phyloP scores from a whole-genome alignment of 2,888 invertebrate genomes.

The Himalopsyche japonica region DNA sequence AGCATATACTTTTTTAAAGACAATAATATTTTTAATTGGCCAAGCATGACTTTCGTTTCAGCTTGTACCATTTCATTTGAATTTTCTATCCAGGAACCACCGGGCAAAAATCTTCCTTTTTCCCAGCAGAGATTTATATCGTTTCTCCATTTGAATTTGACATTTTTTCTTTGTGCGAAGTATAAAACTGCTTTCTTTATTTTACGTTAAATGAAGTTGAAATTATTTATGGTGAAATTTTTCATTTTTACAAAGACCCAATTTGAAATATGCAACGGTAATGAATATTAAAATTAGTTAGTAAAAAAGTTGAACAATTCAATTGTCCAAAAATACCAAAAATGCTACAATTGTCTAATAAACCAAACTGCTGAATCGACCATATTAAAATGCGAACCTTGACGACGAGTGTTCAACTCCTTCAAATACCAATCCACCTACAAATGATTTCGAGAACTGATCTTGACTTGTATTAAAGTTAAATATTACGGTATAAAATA shows the following conservation, averaged over 20 bases:
- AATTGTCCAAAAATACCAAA: too few relatives aligned
- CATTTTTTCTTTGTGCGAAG: background rate
- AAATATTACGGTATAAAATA: too few relatives aligned
- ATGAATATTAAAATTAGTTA: background rate
- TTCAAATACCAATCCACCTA: too few relatives aligned
- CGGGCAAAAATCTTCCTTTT: slow-evolving; percentile 10
- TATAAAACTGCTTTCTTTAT: background rate
- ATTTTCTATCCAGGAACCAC: background rate
- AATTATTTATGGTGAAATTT: slow-evolving; percentile 6
- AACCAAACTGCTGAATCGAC: too few relatives aligned
- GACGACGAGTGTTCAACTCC: too few relatives aligned
- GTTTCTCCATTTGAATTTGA: slow-evolving; percentile 10
- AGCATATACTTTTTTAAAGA: too few relatives aligned
- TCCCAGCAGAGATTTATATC: slow-evolving; percentile 20
- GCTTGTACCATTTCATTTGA: background rate
- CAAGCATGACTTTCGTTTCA: background rate
- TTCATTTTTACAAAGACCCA: background rate
- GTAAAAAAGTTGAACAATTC: background rate
- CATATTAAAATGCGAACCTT: too few relatives aligned
- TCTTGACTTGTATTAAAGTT: too few relatives aligned
- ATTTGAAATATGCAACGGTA: background rate
- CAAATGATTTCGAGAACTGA: too few relatives aligned
- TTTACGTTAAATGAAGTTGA: slow-evolving; percentile 21
- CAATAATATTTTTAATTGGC: too few relatives aligned
- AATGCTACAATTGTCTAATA: too few relatives aligned